Conservation (phyloP, 2,797 vertebrate genomes). For the Fratercula arctica region DNA sequence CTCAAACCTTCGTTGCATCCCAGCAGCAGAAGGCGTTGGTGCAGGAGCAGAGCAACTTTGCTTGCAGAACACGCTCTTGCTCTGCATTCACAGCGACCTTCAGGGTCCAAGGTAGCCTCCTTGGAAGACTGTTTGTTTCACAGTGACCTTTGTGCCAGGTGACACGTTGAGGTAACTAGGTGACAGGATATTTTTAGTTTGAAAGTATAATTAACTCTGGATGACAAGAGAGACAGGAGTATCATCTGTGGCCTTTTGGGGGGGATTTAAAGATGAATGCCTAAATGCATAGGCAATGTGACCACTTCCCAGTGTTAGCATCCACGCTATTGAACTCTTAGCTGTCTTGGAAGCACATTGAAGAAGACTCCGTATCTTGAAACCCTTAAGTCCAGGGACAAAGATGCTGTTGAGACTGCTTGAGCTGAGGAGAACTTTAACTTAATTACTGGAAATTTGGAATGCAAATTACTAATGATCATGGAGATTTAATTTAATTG, state of each 20-base stretch:
- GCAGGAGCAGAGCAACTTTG: not conserved
- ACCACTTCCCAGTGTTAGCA: not conserved
- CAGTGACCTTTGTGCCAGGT: not conserved
- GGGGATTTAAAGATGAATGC: not conserved
- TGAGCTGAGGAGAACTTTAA: not conserved
- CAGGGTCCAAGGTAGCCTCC: not conserved
- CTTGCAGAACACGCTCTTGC: not conserved
- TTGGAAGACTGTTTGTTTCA: not conserved
- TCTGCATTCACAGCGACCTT: not conserved
- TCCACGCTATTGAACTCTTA: rapidly evolving
- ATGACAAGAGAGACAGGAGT: not conserved
- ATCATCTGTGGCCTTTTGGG: not conserved
- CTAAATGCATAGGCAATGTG: not conserved
- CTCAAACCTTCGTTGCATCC: not conserved
- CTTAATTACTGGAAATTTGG: not conserved
- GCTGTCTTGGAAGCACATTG: not conserved
- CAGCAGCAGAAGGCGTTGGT: not conserved
- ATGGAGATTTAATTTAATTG: not conserved
- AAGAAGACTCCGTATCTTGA: not conserved
- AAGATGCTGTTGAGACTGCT: not conserved
- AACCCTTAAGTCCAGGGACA: not conserved
- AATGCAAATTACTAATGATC: not conserved
- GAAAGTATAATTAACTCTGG: not conserved
- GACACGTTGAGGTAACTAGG: not conserved
- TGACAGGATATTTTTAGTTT: not conserved